These are phyloP conservation scores for Trogon melanurus DNA, from an alignment of 2,113 vertebrate genomes.

Conservation along the genomic window DNA sequence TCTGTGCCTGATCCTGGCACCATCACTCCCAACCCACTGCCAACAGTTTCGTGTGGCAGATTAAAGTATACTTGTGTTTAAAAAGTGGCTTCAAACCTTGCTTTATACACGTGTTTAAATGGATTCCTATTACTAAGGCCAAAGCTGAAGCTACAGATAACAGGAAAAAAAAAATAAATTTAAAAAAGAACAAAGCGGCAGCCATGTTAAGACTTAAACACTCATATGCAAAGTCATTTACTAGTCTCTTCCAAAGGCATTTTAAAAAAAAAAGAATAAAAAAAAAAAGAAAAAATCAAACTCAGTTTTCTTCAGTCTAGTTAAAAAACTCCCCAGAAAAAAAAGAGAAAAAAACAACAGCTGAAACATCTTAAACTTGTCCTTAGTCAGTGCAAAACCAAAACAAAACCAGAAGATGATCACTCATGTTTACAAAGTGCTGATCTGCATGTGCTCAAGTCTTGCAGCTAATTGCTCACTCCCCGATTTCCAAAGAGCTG, in stretches of 20 bases:
- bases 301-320: not conserved
- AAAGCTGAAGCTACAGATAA: not conserved
- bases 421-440: not conserved
- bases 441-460: not conserved
- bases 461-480: not conserved
- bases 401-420: not conserved
- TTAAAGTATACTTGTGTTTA: not conserved
- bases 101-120: not conserved
- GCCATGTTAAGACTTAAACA: not conserved
- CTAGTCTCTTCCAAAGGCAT: not conserved
- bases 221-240: not conserved
- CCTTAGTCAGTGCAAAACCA: not conserved
- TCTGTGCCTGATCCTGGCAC: not conserved
- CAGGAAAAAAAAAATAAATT: not conserved
- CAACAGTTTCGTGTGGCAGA: not conserved
- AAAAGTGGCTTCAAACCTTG: not conserved
- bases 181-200: not conserved
- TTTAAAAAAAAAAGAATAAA: not conserved
- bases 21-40: not conserved
- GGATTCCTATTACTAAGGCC: not conserved
- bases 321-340: not conserved
- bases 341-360: not conserved
- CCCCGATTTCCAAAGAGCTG: not conserved
- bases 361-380: not conserved
- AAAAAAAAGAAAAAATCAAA: not conserved